Evolutionary conservation across 2,888 invertebrate genomes (phyloP).

Genomic region (Apamea monoglypha): DNA sequence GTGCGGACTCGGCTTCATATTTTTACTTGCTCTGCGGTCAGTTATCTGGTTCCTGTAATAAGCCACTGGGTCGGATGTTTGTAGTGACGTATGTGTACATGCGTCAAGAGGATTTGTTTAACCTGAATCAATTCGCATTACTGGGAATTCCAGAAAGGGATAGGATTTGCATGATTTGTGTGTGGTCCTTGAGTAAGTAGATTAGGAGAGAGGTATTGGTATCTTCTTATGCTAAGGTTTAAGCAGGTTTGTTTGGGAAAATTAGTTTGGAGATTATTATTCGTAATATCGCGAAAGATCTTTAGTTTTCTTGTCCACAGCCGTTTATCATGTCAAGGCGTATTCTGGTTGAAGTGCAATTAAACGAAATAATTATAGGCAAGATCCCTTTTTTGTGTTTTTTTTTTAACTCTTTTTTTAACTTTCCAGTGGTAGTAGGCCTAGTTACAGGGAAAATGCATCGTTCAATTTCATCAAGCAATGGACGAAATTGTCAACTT

Average conservation of each 20-base stretch:
- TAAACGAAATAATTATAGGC: background rate
- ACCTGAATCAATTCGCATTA: constrained; percentile 24
- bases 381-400: background rate
- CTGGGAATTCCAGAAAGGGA: background rate
- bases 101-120: constrained; percentile 26
- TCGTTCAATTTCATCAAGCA: background rate
- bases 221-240: background rate
- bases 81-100: constrained; percentile 4
- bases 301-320: background rate
- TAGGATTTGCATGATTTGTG: constrained; percentile 23
- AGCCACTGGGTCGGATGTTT: constrained; percentile 15
- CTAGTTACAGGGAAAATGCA: background rate
- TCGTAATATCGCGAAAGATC: background rate
- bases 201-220: background rate
- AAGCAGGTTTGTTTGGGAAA: background rate
- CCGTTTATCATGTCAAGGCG: background rate
- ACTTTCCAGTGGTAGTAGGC: background rate
- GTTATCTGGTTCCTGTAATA: constrained; percentile 24
- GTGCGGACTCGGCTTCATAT: background rate
- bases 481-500: no score
- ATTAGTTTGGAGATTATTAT: background rate
- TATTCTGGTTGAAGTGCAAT: no score
- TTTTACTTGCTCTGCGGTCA: constrained; percentile 45
- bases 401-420: background rate
- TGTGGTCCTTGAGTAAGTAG: constrained; percentile 1